Conservation (phyloP, 2,113 vertebrate genomes). For the Sminthopsis crassicaudata region DNA sequence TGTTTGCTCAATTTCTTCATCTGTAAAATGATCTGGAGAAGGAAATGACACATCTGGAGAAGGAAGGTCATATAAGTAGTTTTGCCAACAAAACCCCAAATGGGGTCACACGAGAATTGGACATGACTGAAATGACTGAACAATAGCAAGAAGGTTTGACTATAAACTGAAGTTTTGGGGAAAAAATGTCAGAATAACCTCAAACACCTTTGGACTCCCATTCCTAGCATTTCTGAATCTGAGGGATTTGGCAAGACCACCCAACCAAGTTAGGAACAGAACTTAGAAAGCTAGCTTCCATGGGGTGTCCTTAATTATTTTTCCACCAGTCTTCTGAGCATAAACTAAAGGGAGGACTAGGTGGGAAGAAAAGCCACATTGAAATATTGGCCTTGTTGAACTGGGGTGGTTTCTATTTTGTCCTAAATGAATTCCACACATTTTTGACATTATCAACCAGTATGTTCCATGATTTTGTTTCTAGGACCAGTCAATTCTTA, state of each 20-base stretch:
- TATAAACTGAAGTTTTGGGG: not conserved
- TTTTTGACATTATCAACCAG: not conserved
- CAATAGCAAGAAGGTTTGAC: not conserved
- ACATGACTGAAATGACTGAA: not conserved
- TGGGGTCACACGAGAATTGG: not conserved
- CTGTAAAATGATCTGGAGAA: not conserved
- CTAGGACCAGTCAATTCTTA: not conserved
- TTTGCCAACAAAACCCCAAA: not conserved
- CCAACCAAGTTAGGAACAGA: not conserved
- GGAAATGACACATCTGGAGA: not conserved
- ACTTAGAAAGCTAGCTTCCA: not conserved
- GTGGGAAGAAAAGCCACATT: not conserved
- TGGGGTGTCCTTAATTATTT: not conserved
- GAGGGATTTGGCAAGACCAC: not conserved
- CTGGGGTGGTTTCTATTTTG: not conserved
- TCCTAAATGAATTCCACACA: not conserved
- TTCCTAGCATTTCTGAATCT: not conserved
- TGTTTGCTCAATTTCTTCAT: not conserved
- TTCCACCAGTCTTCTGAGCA: not conserved
- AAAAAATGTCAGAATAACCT: not conserved
- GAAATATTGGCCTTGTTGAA: slow-evolving; percentile 14
- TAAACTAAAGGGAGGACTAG: not conserved
- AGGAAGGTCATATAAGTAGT: not conserved
- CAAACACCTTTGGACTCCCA: not conserved
- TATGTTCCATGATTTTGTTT: not conserved